phyloP scores from a whole-genome alignment of 2,113 vertebrate genomes.

The Sander lucioperca region DNA sequence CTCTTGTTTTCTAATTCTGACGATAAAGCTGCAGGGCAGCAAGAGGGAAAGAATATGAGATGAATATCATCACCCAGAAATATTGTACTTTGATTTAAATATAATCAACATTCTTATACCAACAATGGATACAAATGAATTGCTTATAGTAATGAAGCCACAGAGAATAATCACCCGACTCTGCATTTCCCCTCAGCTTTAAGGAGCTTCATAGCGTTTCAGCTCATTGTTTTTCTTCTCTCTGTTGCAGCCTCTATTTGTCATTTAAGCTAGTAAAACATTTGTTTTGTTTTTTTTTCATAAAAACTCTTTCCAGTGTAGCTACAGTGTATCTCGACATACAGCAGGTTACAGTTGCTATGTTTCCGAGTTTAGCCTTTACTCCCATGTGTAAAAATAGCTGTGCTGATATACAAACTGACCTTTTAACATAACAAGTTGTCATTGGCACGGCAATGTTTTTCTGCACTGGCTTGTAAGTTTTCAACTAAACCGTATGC shows the following conservation, averaged over 20 bases:
- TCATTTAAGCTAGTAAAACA: not conserved
- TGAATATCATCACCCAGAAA: not conserved
- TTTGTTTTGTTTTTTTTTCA: conserved; percentile 8
- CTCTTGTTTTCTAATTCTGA: not conserved
- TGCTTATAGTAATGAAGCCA: too few species aligned
- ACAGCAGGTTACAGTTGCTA: not conserved
- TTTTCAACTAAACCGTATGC: not conserved
- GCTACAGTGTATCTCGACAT: not conserved
- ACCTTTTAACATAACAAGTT: conserved; percentile 23
- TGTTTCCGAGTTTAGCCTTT: conserved; percentile 13
- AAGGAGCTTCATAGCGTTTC: not conserved
- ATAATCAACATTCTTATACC: not conserved
- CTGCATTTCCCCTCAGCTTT: not conserved
- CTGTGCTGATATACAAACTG: conserved; percentile 9
- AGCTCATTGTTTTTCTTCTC: not conserved
- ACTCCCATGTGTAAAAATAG: not conserved
- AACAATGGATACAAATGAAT: not conserved
- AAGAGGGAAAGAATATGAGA: too few species aligned
- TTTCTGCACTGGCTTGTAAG: not conserved
- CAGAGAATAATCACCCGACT: not conserved
- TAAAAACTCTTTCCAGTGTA: not conserved
- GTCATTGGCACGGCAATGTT: not conserved
- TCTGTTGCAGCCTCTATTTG: not conserved
- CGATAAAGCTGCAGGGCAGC: not conserved
- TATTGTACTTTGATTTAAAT: not conserved